Evolutionary conservation across 2,797 vertebrate species (phyloP), one percentile per base, ranked within the genome.

Genomic region (Schizopygopsis pylzovi): DNA sequence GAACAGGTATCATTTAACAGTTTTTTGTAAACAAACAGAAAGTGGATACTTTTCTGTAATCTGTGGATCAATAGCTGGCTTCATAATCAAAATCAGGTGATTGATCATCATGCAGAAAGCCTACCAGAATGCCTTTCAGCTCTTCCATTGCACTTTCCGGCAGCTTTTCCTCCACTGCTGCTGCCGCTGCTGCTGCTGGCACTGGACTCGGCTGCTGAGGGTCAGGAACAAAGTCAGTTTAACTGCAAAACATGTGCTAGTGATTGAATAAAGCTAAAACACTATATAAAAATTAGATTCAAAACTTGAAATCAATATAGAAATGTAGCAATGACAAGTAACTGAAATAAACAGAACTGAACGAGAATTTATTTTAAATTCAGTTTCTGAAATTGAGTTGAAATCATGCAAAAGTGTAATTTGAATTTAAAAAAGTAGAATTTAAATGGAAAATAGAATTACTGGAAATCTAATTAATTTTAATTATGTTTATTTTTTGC

Each of bases 121-220:
- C 86, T 94, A 96, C 95, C 95, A 96, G 92, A 76, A 96, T 96
- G 84, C 95, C 94, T 91, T 96, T 96, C 68, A 96, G 95, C n/a
- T 96, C 96, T 0, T 96, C 96, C 96, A 96, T 96, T 79, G 96
- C 96, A 25, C 95, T 96, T 88, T 96, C 96, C 89, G 94, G 94
- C 4, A 77, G 93, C 18, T 94, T 95, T 89, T 95, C 95, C 88
- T 96, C 96, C 49, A 56, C 80, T 13, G 65, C 16, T 15, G 52
- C 49, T 7, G 18, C 22, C 25, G 28, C 37, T 61, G 54, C 20
- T 7, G 61, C 43, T 10, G 79, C 41, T 1, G 61, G n/a, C 2
- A 70, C 41, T 3, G 89, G 90, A 67, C 90, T 63, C 43, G 63
- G 92, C 63, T 90, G 93, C 94, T 94, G 89, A 13, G 63, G 8